Evolutionary conservation across 92 coral and sea anemone genomes (phyloP), one percentile per base, ranked within the genome.

Genomic region (Parazoanthus swiftii): DNA sequence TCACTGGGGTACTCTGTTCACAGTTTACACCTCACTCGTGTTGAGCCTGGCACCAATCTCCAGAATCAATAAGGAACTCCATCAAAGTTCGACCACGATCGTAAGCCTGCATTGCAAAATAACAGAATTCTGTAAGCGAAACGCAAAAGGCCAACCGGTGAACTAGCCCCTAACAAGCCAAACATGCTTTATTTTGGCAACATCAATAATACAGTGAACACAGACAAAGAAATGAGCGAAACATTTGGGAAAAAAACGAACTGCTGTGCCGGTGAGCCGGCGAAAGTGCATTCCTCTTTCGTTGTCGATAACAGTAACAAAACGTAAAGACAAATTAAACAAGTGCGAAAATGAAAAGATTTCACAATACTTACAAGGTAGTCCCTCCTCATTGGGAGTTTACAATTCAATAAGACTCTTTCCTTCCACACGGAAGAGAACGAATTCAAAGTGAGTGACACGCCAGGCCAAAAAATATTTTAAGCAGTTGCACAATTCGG

Each of bases 41-140:
- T 94, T 97, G 99, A 68, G 98, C 97, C 89, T 95, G 97, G 90
- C 99, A 97, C 96, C 98, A 97, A 89, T 97, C 99, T 87, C 99
- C 99, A 91, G 98, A 95, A 80, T 97, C 98, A 88, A 93, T 97
- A 92, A 97, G 90, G 94, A 97, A 97, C 99, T 97, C 99, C 99
- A 97, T 97, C 94, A 97, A 96, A 94, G 95, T 97, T 92, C 93
- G 93, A 91, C 97, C 95, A 84, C 99, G 92, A 88, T 91, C 93
- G 97, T 81, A 97, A 85, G 91, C 92, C 99, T 97, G 92, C 25
- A 89, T 75, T 74, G 86, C 77, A 84, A 70, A 78, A 75, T 85
- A 87, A 78, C 44, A 86, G 36, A 81, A 85, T 26, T 85, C 70
- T 89, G 87, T 81, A 23, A 48, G 16, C 33, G 23, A 77, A 79